These are phyloP conservation scores for Synergus itoensis DNA, from an alignment of 2,888 invertebrate species.

Conservation along the genomic window DNA sequence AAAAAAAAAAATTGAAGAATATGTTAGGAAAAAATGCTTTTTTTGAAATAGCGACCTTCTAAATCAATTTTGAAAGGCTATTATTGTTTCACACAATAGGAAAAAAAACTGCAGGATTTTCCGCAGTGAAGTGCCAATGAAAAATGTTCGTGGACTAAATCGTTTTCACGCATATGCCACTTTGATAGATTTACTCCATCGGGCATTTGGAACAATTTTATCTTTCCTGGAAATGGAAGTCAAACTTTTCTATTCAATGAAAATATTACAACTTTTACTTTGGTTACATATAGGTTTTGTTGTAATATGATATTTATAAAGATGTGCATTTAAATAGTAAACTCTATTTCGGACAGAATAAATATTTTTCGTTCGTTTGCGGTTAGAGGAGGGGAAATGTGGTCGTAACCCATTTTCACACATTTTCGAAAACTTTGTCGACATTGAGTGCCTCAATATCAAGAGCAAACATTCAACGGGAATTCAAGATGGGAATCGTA, in stretches of 20 bases:
- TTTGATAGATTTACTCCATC: neutral
- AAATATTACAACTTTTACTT: neutral
- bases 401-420: neutral
- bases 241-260: neutral
- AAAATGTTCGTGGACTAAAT: slow-evolving; percentile 9
- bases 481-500: slow-evolving; percentile 32
- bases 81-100: neutral
- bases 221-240: neutral
- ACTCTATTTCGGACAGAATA: neutral
- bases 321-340: too few species aligned
- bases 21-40: neutral
- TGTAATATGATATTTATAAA: too few species aligned
- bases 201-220: neutral
- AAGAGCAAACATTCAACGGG: slow-evolving; percentile 1
- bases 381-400: neutral
- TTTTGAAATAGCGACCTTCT: too few species aligned
- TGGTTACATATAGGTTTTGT: too few species aligned
- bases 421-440: slow-evolving; percentile 12
- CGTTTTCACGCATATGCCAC: neutral
- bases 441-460: slow-evolving; percentile 21
- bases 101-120: neutral
- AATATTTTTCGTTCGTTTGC: neutral
- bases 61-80: neutral
- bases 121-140: neutral
- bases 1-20: neutral